Evolutionary conservation across 2,113 vertebrate species (phyloP), one percentile per base, ranked within the genome.

Genomic region (Macaca mulatta): DNA sequence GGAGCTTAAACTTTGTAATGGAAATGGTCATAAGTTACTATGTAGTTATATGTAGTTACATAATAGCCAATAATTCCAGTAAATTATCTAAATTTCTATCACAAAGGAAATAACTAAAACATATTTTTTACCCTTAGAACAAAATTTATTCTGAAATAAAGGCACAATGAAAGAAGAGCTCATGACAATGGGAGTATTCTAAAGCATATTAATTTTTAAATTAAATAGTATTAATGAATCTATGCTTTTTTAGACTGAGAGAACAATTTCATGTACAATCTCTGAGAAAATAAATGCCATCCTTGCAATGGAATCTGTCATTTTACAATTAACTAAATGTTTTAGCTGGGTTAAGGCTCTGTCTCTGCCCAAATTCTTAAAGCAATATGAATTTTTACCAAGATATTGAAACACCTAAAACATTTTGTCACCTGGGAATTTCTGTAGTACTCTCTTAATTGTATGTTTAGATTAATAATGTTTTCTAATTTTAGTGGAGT

Each of bases 101-200:
- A 96, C 57, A 97, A 95, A 97, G 32, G 38, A 97, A 96, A 87
- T 82, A 90, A 89, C 40, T 61, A 50, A 90, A 96, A 57, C 32
- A 48, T 64, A 40, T 69, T 79, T 91, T 32, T 90, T 89, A 43
- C 22, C 35, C 48, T 89, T 52, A 67, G 17, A 94, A 38, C 18
- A 78, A 61, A 87, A 85, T 75, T 18, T 88, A 74, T 70, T 92
- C 72, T 95, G 43, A 89, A 93, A 92, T 75, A 84, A 97, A 89
- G 77, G 10, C 72, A 95, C 61, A 90, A 59, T 69, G 75, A 90
- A 93, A 86, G 22, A 78, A 93, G 61, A 67, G 2, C 30, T 40
- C 3, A 13, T 70, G 84, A 96, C 55, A 95, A 82, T 67, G 30
- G 67, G 3, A 52, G 1, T 40, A 78, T 82, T 86, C 55, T 89